These are phyloP conservation scores for Geotrupes spiniger DNA, from an alignment of 2,888 invertebrate species.

Conservation along the genomic window DNA sequence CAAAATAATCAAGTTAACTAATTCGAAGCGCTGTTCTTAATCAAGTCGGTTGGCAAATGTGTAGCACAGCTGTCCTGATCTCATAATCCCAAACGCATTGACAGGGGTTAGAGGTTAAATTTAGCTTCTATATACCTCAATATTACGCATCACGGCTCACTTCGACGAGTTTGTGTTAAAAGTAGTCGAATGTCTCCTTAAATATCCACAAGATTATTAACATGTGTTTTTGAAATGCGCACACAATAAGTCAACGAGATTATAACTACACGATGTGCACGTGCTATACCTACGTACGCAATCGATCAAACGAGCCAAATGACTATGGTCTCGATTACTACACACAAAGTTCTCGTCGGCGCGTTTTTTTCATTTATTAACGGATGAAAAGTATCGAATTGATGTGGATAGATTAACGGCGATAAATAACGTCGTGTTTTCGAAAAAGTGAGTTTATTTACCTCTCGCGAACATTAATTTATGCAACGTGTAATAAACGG, in stretches of 20 bases:
- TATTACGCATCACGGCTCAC: conserved; percentile 2
- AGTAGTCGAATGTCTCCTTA: conserved; percentile 16
- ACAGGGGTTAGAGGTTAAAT: conserved; percentile 47
- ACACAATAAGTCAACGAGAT: conserved; percentile 17
- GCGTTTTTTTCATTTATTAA: too few relatives aligned
- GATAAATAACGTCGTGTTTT: too few relatives aligned
- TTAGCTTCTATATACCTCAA: too few relatives aligned
- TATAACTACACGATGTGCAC: conserved; percentile 7
- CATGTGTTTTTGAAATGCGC: conserved; percentile 14
- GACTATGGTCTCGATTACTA: too few relatives aligned
- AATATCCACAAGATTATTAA: conserved; percentile 17
- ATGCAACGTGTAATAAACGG: background rate
- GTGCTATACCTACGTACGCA: too few relatives aligned
- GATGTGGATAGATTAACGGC: too few relatives aligned
- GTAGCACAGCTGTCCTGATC: conserved; percentile 46
- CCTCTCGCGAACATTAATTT: too few relatives aligned
- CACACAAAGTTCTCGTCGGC: too few relatives aligned
- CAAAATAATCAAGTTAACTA: conserved; percentile 31
- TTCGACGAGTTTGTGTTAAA: conserved; percentile 11
- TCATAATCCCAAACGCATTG: conserved; percentile 44
- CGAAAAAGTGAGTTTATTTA: too few relatives aligned
- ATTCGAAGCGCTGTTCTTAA: conserved; percentile 29
- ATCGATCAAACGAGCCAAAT: too few relatives aligned
- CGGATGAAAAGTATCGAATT: too few relatives aligned
- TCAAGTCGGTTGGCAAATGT: conserved; percentile 44